Base-by-base conservation (phyloP, 2,113 vertebrate species). In the Mustela nigripes region DNA sequence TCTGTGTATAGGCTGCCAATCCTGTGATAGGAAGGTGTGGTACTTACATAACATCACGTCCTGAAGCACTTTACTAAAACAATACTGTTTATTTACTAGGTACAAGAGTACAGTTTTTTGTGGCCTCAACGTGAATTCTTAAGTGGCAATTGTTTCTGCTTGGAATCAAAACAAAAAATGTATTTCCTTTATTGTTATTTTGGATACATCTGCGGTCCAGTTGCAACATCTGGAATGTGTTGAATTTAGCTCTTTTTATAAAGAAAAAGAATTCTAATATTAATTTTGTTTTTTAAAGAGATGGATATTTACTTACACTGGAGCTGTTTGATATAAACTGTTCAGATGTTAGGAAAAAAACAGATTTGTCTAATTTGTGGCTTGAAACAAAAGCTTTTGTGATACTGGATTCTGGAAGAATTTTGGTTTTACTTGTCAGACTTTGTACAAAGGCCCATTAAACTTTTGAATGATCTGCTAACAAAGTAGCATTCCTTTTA, bases 191-290 rank as follows among this genome's bases (percentile, higher is more conserved):
- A 95, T 87, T 86, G 48, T 92, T 86, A 67, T 79, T 97, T 82
- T 97, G 73, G 73, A 86, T 91, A 84, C 95, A 89, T 95, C 69
- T 96, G 95, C 63, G 88, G 65, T 79, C 88, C 71, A 97, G 26
- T 93, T 67, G 11, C 16, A 82, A 76, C 96, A 97, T 97, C 89
- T 96, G 93, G 78, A 89, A 91, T 36, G 42, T 95, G 63, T 95
- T 97, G 79, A 69, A 83, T 88, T n/a, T 83, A 67, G 91, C 19
- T 91, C 45, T 63, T 93, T 88, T 91, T 88, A 96, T 48, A 92
- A 97, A 96, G 78, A 93, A 95, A 96, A 96, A 94, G 4, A 95
- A 89, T 92, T 95, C n/a, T 94, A 97, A 79, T 90, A 97, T 95
- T 96, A 92, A 89, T 94, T 97, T 95, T 80, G 73, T 80, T 95